Base-by-base conservation (phyloP, 2,888 invertebrate species). In the Hydrotaea cyrtoneurina region DNA sequence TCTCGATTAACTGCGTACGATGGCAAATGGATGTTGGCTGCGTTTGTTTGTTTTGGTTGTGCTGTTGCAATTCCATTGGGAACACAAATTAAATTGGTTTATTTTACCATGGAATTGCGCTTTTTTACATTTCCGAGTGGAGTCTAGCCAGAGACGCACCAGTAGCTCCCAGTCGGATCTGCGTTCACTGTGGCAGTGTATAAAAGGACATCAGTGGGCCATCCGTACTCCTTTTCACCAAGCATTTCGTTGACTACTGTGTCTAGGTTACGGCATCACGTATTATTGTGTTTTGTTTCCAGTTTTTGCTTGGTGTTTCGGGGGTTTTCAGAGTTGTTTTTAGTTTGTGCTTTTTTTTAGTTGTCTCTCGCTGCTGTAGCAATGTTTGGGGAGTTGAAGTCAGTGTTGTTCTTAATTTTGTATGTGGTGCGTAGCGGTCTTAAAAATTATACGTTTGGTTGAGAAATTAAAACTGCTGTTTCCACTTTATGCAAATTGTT, bases 401-500 rank as follows among this genome's bases (percentile, higher is more conserved):
- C 17, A 39, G 2, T 39, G 36, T 31, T 39, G 64, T 31, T 7
- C 7, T 17, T 36, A 36, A 36, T 39, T 5, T 39, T 39, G 31
- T 13, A 19, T n/a, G 43, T 55, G 73, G 55, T 79, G 85, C 77
- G 77, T 82, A 85, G 69, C 39, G 69, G 78, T 82, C 76, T 59
- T 78, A 78, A 46, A 73, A 81, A 79, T 81, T 82, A 46, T 81
- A 87, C 87, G 87, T 87, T 87, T 78, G 78, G 81, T 43, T 76
- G 76, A 84, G 88, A 88, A 89, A 90, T 90, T 90, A 90, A 90
- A 90, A 91, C 89, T 89, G 89, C 89, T 90, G 91, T 91, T 90
- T 90, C 88, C 90, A 90, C 91, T 90, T 91, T 90, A 90, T 90
- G 91, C 88, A 91, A 90, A 90, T 90, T 89, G 89, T 88, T 77